A percentile compares a stretch with the other conserved stretches of the same genome.
These are phyloP conservation scores for Vicugna pacos DNA, from an alignment of 2,113 vertebrate species.

Conservation along the genomic window DNA sequence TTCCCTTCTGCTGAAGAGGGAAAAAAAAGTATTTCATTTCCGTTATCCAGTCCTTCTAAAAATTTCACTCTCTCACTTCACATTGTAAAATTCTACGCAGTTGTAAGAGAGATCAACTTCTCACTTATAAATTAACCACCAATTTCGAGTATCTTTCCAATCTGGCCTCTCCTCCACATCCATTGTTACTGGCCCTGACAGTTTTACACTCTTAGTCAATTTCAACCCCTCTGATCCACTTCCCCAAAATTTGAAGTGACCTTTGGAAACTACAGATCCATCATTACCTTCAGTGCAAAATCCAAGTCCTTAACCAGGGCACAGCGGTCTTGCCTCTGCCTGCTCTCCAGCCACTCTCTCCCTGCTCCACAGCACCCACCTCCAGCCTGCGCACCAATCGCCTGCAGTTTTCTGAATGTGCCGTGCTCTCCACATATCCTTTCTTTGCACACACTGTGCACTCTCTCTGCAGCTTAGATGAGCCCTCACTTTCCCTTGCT, in stretches of 20 bases:
- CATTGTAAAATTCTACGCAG: not conserved
- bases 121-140: not conserved
- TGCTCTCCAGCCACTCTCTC: not conserved
- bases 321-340: not conserved
- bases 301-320: not conserved
- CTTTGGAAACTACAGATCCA: not conserved
- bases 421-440: not conserved
- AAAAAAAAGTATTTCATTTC: not conserved
- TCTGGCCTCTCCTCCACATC: not conserved
- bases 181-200: not conserved
- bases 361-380: not conserved
- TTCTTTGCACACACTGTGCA: not conserved
- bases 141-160: not conserved
- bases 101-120: not conserved
- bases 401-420: not conserved
- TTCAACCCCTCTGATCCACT: not conserved
- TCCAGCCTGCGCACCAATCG: not conserved
- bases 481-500: not conserved
- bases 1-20: not conserved
- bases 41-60: not conserved
- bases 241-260: not conserved
- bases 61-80: not conserved
- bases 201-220: not conserved
- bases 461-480: not conserved
- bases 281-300: not conserved